A percentile compares a stretch with the other conserved stretches of the same genome.
phyloP scores from a whole-genome alignment of 35 echinoderm and acorn worm species.

The Heliocidaris erythrogramma region DNA sequence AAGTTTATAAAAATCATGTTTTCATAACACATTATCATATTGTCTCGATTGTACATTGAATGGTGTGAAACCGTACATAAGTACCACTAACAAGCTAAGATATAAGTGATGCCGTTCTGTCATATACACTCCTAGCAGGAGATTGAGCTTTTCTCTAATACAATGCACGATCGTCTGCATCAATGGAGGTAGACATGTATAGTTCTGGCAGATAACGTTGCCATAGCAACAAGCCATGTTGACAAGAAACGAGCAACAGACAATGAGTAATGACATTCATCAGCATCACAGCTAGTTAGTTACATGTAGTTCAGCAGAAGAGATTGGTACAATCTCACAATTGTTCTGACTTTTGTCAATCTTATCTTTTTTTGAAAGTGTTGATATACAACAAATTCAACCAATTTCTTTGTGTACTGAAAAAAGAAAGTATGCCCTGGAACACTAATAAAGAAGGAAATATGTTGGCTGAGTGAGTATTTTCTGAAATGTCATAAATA shows the following conservation, averaged over 20 bases:
- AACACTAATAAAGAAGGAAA: too few species aligned
- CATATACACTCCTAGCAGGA: neutral
- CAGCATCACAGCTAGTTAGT: neutral
- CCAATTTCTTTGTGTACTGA: too few species aligned
- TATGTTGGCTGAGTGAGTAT: too few species aligned
- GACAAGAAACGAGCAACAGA: conserved; percentile 9
- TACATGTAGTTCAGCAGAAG: too few species aligned
- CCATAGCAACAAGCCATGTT: conserved; percentile 17
- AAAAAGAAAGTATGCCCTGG: too few species aligned
- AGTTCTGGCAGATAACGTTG: conserved; percentile 18
- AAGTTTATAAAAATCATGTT: neutral
- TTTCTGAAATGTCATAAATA: too few species aligned
- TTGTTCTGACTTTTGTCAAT: neutral
- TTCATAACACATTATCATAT: neutral
- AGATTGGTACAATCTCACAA: neutral
- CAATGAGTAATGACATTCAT: neutral
- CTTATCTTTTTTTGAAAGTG: too few species aligned
- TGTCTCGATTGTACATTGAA: neutral
- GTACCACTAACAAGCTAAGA: neutral
- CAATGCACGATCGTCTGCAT: conserved; percentile 8
- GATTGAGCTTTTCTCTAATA: neutral
- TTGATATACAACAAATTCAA: too few species aligned
- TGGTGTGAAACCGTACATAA: neutral
- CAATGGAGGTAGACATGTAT: conserved; percentile 34
- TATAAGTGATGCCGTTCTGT: conserved; percentile 9